Evolutionary conservation across 1,140 invertebrate genomes (phyloP).

Genomic region (Potamilus streckersoni): DNA sequence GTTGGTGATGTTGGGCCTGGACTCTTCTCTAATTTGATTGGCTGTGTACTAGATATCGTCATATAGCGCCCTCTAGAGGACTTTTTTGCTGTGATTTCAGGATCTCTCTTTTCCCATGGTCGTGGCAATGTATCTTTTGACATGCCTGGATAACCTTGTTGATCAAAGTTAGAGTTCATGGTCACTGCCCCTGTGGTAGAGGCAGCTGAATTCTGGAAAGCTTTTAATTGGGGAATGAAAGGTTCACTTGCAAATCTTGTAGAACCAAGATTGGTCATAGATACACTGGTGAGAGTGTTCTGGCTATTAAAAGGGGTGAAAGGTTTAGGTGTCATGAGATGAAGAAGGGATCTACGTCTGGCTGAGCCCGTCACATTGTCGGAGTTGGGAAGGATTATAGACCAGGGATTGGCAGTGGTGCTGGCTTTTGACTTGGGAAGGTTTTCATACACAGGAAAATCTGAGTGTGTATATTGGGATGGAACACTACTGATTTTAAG

Average conservation of each 20-base stretch:
- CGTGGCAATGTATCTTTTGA: no score
- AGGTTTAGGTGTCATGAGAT: slow-evolving; percentile 49
- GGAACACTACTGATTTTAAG: slow-evolving; percentile 7
- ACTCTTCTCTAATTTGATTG: slow-evolving; percentile 61
- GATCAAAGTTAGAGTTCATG: no score
- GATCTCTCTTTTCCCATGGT: no score
- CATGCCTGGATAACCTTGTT: no score
- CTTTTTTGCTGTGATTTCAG: no score
- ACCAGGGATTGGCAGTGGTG: slow-evolving; percentile 7
- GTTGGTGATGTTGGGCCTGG: slow-evolving; percentile 34
- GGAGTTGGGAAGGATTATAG: slow-evolving; percentile 10
- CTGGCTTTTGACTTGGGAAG: slow-evolving; percentile 31
- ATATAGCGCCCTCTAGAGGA: slow-evolving; percentile 77
- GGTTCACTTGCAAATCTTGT: no score
- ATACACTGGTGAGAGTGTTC: slow-evolving; percentile 31
- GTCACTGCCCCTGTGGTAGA: no score
- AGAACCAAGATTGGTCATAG: no score
- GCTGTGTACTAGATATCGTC: slow-evolving; percentile 82
- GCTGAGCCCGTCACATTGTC: slow-evolving; percentile 14
- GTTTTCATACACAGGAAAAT: slow-evolving; percentile 48
- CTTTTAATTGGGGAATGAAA: no score
- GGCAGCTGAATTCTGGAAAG: no score
- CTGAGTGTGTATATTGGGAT: slow-evolving; percentile 19
- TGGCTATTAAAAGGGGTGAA: slow-evolving; percentile 44
- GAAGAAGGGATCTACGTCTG: slow-evolving; percentile 32